Evolutionary conservation across 2,888 invertebrate genomes (phyloP).

Genomic region (Morpho helenor): DNA sequence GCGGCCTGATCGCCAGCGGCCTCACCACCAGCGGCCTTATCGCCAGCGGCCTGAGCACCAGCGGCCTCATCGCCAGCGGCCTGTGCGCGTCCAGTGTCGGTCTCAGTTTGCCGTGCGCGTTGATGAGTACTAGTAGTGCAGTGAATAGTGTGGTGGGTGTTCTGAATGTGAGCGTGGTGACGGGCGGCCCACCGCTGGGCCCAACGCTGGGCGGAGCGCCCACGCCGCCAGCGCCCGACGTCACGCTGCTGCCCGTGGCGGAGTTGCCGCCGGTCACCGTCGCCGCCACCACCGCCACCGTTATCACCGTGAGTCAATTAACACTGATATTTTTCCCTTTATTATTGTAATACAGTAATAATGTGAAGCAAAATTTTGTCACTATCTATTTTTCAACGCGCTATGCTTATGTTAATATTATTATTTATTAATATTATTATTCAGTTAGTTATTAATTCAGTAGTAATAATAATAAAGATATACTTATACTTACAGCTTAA

Average conservation of each 20-base stretch:
- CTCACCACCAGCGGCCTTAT: constrained; percentile 37
- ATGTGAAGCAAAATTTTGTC: background rate
- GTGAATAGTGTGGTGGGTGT: constrained; percentile 5
- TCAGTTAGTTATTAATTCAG: too few relatives aligned
- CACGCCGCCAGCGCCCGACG: constrained; percentile 21
- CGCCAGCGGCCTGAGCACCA: constrained; percentile 28
- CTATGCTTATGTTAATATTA: too few relatives aligned
- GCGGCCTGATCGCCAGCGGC: constrained; percentile 27
- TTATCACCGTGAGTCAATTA: constrained; percentile 24
- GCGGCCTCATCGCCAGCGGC: constrained; percentile 34
- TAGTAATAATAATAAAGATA: too few relatives aligned
- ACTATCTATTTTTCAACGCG: too few relatives aligned
- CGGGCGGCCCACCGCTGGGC: constrained; percentile 6
- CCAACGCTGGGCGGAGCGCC: constrained; percentile 19
- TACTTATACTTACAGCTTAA: too few relatives aligned
- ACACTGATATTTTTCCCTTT: background rate
- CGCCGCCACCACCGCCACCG: constrained; percentile 25
- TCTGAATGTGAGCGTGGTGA: constrained; percentile 19
- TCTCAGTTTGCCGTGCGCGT: constrained; percentile 18
- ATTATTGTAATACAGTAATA: too few relatives aligned
- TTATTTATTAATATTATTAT: too few relatives aligned
- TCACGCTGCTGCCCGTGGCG: constrained; percentile 11
- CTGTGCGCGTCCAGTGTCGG: constrained; percentile 33
- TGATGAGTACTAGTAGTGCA: constrained; percentile 19
- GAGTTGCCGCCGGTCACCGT: constrained; percentile 10